These are phyloP conservation scores for Sinohyriopsis cumingii DNA, from an alignment of 2,888 invertebrate species.

Conservation along the genomic window DNA sequence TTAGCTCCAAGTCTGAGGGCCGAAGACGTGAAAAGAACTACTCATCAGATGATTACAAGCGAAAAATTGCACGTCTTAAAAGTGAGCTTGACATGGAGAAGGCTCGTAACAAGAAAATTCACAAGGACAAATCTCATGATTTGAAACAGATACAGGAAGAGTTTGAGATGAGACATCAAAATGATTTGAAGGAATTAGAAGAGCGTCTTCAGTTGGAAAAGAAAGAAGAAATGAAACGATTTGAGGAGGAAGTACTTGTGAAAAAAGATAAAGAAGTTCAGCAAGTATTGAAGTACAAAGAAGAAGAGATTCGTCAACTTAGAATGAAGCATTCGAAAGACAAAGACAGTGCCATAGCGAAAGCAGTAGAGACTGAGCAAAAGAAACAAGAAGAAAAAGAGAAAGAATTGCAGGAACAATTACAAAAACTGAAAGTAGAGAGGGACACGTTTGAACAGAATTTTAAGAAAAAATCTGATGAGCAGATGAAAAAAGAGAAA, in stretches of 20 bases:
- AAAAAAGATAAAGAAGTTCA: conserved; percentile 63
- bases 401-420: conserved; percentile 45
- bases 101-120: conserved; percentile 51
- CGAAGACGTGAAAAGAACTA: conserved; percentile 42
- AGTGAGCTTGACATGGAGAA: conserved; percentile 62
- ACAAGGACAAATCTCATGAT: conserved; percentile 60
- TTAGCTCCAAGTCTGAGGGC: conserved; percentile 58
- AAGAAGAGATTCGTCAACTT: conserved; percentile 57
- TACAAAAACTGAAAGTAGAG: conserved; percentile 45
- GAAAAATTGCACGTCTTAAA: conserved; percentile 51
- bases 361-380: conserved; percentile 53
- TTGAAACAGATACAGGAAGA: conserved; percentile 52
- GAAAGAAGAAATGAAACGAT: conserved; percentile 48
- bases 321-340: conserved; percentile 43
- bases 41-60: conserved; percentile 43
- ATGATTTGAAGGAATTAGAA: conserved; percentile 44
- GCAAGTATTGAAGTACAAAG: conserved; percentile 61
- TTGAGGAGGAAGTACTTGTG: conserved; percentile 53
- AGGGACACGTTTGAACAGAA: conserved; percentile 42
- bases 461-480: conserved; percentile 43
- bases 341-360: conserved; percentile 53
- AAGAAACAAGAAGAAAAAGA: conserved; percentile 40
- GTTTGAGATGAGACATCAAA: conserved; percentile 53
- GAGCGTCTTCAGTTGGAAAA: conserved; percentile 49
- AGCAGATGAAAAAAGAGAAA: conserved; percentile 48